Conservation (phyloP, 2,888 invertebrate species). For the Brachypterus glaber region DNA sequence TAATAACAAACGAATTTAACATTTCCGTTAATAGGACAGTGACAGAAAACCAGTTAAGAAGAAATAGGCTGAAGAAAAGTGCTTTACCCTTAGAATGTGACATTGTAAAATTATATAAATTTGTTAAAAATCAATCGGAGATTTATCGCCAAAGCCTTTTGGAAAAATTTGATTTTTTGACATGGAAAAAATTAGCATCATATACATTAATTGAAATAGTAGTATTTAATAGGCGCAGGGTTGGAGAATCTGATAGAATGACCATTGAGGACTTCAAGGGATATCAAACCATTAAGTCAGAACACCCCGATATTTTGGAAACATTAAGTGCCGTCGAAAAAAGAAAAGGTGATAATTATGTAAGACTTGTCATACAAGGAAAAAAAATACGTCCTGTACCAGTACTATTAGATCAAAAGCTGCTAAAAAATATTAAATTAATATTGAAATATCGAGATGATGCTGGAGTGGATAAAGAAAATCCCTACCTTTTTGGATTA, state of each 20-base stretch:
- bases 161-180: too few species aligned
- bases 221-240: conserved; percentile 5
- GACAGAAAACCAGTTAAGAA: too few species aligned
- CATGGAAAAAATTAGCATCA: too few species aligned
- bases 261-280: conserved; percentile 2
- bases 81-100: too few species aligned
- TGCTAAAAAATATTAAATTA: conserved; percentile 1
- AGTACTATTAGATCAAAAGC: conserved; percentile 3
- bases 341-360: neutral
- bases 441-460: conserved; percentile 3
- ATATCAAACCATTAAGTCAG: neutral
- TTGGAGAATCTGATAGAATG: conserved; percentile 2
- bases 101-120: too few species aligned
- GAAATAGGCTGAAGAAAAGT: too few species aligned
- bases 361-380: conserved; percentile 5
- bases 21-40: too few species aligned
- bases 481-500: conserved; percentile 8
- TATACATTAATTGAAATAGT: conserved; percentile 2
- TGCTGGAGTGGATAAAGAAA: conserved; percentile 4
- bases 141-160: too few species aligned
- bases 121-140: too few species aligned
- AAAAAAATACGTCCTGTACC: conserved; percentile 7
- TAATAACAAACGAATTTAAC: too few species aligned
- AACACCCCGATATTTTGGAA: neutral
- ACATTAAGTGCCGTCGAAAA: conserved; percentile 3